A percentile compares a stretch with the other conserved stretches of the same genome.
Conservation (phyloP, 2,888 invertebrate genomes). For the Caenorhabditis uteleia region DNA sequence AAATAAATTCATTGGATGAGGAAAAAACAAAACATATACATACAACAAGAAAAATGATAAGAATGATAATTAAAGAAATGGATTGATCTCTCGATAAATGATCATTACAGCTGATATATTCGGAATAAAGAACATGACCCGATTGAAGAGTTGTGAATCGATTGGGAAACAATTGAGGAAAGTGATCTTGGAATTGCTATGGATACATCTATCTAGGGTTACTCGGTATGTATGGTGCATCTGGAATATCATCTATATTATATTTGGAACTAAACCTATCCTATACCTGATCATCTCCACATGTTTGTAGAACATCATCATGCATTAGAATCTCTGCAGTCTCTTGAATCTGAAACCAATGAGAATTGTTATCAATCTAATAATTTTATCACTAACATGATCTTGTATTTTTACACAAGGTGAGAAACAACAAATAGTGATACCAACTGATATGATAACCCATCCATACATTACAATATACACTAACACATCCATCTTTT, state of each 20-base stretch:
- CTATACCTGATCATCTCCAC: conserved; percentile 31
- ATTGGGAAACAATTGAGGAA: conserved; percentile 28
- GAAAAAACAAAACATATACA: no score
- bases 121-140: conserved; percentile 27
- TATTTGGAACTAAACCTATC: not conserved
- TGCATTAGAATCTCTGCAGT: conserved; percentile 39
- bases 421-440: conserved; percentile 11
- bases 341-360: conserved; percentile 26
- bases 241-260: conserved; percentile 10
- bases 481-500: conserved; percentile 4
- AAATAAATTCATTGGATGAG: no score
- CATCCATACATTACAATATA: conserved; percentile 12
- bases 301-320: conserved; percentile 36
- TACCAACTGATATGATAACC: conserved; percentile 8
- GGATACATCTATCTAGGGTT: conserved; percentile 26
- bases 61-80: no score
- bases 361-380: no score
- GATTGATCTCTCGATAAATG: conserved; percentile 17
- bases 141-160: conserved; percentile 23
- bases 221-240: conserved; percentile 37
- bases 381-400: conserved; percentile 15
- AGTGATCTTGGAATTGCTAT: conserved; percentile 21
- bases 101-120: conserved; percentile 30
- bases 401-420: conserved; percentile 25
- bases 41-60: no score